Evolutionary conservation across 2,797 vertebrate species (phyloP), one percentile per base, ranked within the genome.

Genomic region (Molothrus ater): DNA sequence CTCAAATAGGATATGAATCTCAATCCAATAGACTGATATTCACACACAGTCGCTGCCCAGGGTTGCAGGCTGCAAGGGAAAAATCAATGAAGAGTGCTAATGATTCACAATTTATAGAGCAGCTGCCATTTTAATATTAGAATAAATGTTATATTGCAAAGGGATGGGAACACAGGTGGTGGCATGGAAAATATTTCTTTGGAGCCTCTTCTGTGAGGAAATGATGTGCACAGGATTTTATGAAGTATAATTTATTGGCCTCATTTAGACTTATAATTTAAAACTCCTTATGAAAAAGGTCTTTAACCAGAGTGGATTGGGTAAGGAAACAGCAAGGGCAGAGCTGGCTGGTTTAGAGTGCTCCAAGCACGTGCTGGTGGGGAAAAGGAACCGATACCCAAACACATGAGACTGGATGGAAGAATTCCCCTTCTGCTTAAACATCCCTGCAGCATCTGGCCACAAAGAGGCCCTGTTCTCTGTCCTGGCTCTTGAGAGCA

Each of bases 1-100:
- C 98, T 98, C 99, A 99, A 99, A 99, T 99, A 99, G 99, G 98
- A 97, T 98, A 99, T 99, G 99, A 99, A 99, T 99, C 98, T 99
- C 98, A 98, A 99, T 99, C 98, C 98, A 98, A 99, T 99, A 98
- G 99, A 99, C 98, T 99, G 97, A 95, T 94, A 91, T 96, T 95
- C 96, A 90, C 96, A 92, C 82, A 22, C 54, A 86, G 94, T 66
- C 45, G 75, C 97, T 96, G 93, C 94, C 95, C 94, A 90, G 91
- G 95, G 95, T 94, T 87, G 93, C 95, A 91, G 94, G 88, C 97
- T 82, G 95, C 86, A 51, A 91, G 13, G 94, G 64, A 94, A 92
- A 97, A 97, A 99, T 99, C 99, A 97, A 99, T 99, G 98, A 42
- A 74, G 96, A 78, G 95, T 95, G 96, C 98, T 97, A 98, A 98